phyloP scores from a whole-genome alignment of 2,888 invertebrate genomes.

The Eupithecia centaureata region DNA sequence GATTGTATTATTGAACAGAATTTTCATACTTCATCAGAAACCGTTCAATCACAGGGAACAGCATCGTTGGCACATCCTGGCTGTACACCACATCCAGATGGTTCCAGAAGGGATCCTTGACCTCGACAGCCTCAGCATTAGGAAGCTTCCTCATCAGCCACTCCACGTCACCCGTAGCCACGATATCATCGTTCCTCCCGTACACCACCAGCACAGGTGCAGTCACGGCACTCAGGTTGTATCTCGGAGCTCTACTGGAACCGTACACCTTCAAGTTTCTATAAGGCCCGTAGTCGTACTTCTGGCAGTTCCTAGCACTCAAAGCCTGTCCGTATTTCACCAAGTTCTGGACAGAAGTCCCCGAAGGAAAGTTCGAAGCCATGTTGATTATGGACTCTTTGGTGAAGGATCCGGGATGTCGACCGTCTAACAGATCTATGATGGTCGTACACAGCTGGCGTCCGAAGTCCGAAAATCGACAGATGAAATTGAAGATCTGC shows the following conservation, averaged over 20 bases:
- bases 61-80: constrained; percentile 39
- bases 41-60: constrained; percentile 71
- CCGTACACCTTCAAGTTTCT: constrained; percentile 61
- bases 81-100: constrained; percentile 46
- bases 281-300: constrained; percentile 62
- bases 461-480: constrained; percentile 50
- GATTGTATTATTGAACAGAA: background rate
- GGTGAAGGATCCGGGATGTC: constrained; percentile 58
- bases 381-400: constrained; percentile 47
- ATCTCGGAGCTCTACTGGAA: constrained; percentile 54
- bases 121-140: constrained; percentile 79
- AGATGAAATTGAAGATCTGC: constrained; percentile 55
- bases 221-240: constrained; percentile 57
- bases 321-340: constrained; percentile 63
- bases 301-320: constrained; percentile 50
- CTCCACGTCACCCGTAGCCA: constrained; percentile 82
- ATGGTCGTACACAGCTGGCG: constrained; percentile 52
- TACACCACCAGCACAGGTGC: constrained; percentile 61
- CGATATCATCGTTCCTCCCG: constrained; percentile 82
- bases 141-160: constrained; percentile 81
- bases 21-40: constrained; percentile 22
- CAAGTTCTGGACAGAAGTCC: constrained; percentile 62
- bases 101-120: constrained; percentile 73
- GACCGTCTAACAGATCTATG: constrained; percentile 46
- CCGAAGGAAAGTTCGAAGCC: constrained; percentile 62